Evolutionary conservation across 2,888 invertebrate genomes (phyloP).

Genomic region (Acrocera orbiculus): DNA sequence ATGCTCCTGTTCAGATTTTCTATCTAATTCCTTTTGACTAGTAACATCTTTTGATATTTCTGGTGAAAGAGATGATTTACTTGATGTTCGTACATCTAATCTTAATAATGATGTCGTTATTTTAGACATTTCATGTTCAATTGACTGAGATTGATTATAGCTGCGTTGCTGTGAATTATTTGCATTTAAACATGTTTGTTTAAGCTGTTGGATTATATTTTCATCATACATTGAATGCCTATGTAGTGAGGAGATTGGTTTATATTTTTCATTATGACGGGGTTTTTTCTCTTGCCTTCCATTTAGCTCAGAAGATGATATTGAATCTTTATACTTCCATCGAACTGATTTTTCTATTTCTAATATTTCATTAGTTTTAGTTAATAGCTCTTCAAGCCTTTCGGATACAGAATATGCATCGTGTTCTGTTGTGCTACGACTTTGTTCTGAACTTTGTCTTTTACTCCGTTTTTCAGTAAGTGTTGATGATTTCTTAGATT

Average conservation of each 20-base stretch:
- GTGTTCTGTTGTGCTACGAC: slow-evolving; percentile 12
- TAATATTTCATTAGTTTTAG: slow-evolving; percentile 25
- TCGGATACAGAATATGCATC: slow-evolving; percentile 23
- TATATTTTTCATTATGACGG: too few species aligned
- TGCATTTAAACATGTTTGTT: background rate
- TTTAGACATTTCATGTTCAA: slow-evolving; percentile 13
- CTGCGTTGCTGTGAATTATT: too few species aligned
- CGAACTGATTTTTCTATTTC: slow-evolving; percentile 21
- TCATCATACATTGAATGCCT: slow-evolving; percentile 5
- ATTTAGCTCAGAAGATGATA: slow-evolving; percentile 20
- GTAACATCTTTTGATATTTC: slow-evolving; percentile 10
- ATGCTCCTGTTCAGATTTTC: slow-evolving; percentile 10
- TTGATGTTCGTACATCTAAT: slow-evolving; percentile 2
- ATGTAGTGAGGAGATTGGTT: background rate
- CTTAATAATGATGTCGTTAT: slow-evolving; percentile 10
- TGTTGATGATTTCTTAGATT: slow-evolving; percentile 6
- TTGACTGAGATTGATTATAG: too few species aligned
- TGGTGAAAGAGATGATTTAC: slow-evolving; percentile 10
- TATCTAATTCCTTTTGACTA: slow-evolving; percentile 10
- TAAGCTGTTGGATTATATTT: slow-evolving; percentile 7
- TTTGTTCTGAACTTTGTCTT: slow-evolving; percentile 9
- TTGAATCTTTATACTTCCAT: slow-evolving; percentile 15
- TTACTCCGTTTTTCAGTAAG: slow-evolving; percentile 1
- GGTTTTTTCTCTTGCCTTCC: too few species aligned
- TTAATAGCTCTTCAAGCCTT: slow-evolving; percentile 21